Evolutionary conservation across 2,113 vertebrate species (phyloP).

Genomic region (Marmota flaviventris): DNA sequence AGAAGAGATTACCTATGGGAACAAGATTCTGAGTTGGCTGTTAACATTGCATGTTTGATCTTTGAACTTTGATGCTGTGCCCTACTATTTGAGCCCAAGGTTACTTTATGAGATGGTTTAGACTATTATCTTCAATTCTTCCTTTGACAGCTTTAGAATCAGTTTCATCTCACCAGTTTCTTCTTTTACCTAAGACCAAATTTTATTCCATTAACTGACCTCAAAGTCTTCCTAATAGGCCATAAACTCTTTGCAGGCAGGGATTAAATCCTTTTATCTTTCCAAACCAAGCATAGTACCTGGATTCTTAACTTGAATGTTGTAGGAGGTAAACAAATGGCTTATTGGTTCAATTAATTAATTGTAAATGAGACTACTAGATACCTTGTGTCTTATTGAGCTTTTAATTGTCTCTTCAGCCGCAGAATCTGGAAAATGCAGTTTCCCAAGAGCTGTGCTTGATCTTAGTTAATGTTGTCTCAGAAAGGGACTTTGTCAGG

Average conservation of each 20-base stretch:
- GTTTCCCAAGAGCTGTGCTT: conserved; percentile 61
- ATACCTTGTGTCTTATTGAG: conserved; percentile 47
- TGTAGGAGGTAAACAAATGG: conserved; percentile 62
- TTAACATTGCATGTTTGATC: conserved; percentile 18
- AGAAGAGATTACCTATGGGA: background rate
- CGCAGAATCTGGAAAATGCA: conserved; percentile 61
- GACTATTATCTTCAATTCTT: conserved; percentile 8
- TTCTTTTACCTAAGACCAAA: conserved; percentile 38
- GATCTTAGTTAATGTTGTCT: conserved; percentile 68
- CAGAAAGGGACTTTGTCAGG: conserved; percentile 46
- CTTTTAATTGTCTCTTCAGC: conserved; percentile 59
- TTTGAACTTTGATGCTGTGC: conserved; percentile 40
- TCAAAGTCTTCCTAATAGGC: conserved; percentile 8
- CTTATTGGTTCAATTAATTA: conserved; percentile 71
- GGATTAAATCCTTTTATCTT: conserved; percentile 68
- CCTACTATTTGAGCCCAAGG: background rate
- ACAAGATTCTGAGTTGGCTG: conserved; percentile 51
- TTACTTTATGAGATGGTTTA: conserved; percentile 28
- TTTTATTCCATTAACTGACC: conserved; percentile 55
- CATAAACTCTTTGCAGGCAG: conserved; percentile 25
- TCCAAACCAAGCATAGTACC: background rate
- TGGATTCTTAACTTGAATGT: conserved; percentile 53
- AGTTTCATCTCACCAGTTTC: conserved; percentile 12
- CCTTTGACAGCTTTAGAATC: background rate
- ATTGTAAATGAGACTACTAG: conserved; percentile 69